Conservation (phyloP, 1,140 invertebrate genomes). For the Brachionus paranguensis region DNA sequence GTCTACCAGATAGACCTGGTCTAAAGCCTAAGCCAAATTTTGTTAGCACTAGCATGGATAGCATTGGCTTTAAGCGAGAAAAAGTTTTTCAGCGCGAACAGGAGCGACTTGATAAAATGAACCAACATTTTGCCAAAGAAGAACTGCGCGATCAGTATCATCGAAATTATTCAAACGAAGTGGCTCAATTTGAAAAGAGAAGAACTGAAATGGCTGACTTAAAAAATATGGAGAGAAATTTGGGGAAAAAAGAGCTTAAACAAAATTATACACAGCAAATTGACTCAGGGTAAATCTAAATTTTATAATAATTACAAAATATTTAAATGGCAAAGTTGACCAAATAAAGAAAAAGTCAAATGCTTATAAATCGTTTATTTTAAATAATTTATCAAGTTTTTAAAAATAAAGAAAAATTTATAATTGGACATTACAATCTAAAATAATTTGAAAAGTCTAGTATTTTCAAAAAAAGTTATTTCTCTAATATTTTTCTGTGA, state of each 20-base stretch:
- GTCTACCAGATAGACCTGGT: neutral
- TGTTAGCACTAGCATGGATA: neutral
- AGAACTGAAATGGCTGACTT: neutral
- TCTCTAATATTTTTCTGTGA: no score
- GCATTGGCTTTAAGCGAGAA: neutral
- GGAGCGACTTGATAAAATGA: neutral
- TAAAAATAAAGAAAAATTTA: no score
- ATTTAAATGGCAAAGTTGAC: neutral
- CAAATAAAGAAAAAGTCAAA: neutral
- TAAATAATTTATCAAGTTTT: no score
- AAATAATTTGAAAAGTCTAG: no score
- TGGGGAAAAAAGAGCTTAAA: neutral
- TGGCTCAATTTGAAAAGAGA: neutral
- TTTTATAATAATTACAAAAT: neutral
- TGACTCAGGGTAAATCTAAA: neutral
- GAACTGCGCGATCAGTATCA: conserved; percentile 8
- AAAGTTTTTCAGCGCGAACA: neutral
- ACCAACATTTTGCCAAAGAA: neutral
- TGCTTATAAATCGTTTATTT: neutral
- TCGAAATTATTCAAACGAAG: neutral
- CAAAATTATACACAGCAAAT: neutral
- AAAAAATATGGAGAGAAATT: neutral
- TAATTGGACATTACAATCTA: no score
- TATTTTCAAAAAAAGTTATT: no score
- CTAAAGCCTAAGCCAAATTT: neutral